Base-by-base conservation (phyloP, 2,113 vertebrate species). In the Oenanthe oenanthe region DNA sequence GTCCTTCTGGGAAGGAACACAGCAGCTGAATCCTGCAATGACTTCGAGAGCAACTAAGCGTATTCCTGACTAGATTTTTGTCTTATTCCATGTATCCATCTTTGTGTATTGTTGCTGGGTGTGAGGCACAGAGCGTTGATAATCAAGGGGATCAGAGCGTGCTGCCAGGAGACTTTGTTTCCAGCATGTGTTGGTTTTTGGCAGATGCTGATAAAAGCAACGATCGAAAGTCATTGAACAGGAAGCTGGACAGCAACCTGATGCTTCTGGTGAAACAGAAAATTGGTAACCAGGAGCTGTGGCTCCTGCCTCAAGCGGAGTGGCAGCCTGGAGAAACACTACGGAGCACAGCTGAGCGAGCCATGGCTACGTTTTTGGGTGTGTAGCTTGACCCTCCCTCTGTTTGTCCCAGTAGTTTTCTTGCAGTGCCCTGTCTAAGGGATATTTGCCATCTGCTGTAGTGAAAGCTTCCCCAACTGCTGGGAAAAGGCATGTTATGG, bases 241-340 rank as follows among this genome's bases (percentile, higher is more conserved):
- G 99, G 92, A 98, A 98, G 94, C 97, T 99, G 76, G 98, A 98
- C 47, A 97, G 98, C 80, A 98, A 98, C 48, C 97, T 99, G 77
- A 84, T 99, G 50, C 97, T 99, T 17, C 92, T 99, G 96, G 98
- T 98, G 40, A 98, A 98, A 96, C 98, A 99, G 96, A 98, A 98
- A 78, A 91, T 99, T 1, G 98, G 98, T 13, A 96, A 93, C 32
- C 92, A 98, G 87, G 98, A 98, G 43, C 31, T 98, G 61, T 99
- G 99, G 99, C 96, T 99, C 57, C 95, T 99, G 73, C 99, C 99
- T 70, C 99, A 99, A 96, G 88, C 92, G 17, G 97, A 97, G 70
- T 99, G 99, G 99, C 97, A 98, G 94, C 95, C 97, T 12, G 99
- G 99, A 88, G 99, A 99, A 93, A 99, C 98, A 0, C 97, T 99